phyloP scores from a whole-genome alignment of 2,888 invertebrate species.

The Orthosia cruda region DNA sequence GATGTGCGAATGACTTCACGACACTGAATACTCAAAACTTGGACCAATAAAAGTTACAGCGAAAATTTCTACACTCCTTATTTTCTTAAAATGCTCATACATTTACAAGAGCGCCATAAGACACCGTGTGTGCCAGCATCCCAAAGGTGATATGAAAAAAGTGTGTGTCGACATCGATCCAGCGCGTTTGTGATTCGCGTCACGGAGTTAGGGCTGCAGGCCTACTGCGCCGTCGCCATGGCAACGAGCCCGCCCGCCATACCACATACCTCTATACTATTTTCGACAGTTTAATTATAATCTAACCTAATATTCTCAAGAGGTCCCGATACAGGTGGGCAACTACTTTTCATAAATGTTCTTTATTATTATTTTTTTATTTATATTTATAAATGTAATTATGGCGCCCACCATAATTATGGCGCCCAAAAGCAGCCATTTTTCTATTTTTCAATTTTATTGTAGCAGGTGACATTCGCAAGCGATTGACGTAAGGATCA shows the following conservation, averaged over 20 bases:
- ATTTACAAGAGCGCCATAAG: constrained; percentile 36
- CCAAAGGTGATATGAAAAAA: constrained; percentile 66
- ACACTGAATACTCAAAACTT: background rate
- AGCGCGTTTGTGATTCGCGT: constrained; percentile 86
- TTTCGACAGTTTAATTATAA: constrained; percentile 17
- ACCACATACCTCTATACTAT: constrained; percentile 21
- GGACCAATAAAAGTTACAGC: background rate
- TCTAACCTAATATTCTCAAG: too few relatives aligned
- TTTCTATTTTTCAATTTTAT: too few relatives aligned
- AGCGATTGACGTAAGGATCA: too few relatives aligned
- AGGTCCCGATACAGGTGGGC: too few relatives aligned
- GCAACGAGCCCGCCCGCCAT: constrained; percentile 76
- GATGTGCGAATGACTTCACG: background rate
- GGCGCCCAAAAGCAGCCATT: too few relatives aligned
- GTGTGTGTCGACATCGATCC: constrained; percentile 82
- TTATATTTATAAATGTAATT: too few relatives aligned
- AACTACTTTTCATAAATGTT: too few relatives aligned
- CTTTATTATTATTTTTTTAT: too few relatives aligned
- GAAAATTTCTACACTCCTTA: background rate
- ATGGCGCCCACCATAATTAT: too few relatives aligned
- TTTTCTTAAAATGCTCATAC: constrained; percentile 21
- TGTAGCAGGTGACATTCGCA: too few relatives aligned
- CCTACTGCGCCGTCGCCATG: constrained; percentile 88
- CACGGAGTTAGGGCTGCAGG: constrained; percentile 89
- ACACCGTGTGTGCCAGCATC: constrained; percentile 55